Percentiles rank a stretch among this genome's conserved stretches.
These are phyloP conservation scores for Pocillopora damicornis DNA, from an alignment of 64 coral and sea anemone genomes.

Conservation along the genomic window DNA sequence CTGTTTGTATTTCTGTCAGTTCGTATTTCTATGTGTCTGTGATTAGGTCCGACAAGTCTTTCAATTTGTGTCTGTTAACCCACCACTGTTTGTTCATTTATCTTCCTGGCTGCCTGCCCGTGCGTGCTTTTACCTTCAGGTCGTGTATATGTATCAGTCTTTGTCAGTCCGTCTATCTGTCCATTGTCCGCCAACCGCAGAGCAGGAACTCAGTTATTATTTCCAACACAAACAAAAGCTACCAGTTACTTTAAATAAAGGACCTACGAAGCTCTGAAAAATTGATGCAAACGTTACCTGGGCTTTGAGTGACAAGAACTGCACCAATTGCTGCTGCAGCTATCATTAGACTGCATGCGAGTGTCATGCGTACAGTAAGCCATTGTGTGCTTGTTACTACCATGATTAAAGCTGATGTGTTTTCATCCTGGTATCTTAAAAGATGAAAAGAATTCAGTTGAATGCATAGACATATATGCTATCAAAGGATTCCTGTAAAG, in stretches of 20 bases:
- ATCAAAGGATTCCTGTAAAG: too few species aligned
- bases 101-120: too few species aligned
- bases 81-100: too few species aligned
- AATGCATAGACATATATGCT: too few species aligned
- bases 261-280: neutral
- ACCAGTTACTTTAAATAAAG: too few species aligned
- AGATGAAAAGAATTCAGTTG: neutral
- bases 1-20: neutral
- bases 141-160: neutral
- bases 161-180: neutral
- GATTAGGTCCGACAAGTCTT: too few species aligned
- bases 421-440: conserved; percentile 7
- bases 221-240: too few species aligned
- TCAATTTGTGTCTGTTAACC: too few species aligned
- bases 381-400: neutral
- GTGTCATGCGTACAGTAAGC: neutral
- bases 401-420: neutral
- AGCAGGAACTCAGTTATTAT: too few species aligned
- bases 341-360: neutral
- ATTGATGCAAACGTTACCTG: neutral
- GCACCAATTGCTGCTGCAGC: neutral
- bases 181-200: too few species aligned
- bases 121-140: too few species aligned
- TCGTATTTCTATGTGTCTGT: too few species aligned
- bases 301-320: neutral